Evolutionary conservation across 2,888 invertebrate species (phyloP).

Genomic region (Apotomis capreana): DNA sequence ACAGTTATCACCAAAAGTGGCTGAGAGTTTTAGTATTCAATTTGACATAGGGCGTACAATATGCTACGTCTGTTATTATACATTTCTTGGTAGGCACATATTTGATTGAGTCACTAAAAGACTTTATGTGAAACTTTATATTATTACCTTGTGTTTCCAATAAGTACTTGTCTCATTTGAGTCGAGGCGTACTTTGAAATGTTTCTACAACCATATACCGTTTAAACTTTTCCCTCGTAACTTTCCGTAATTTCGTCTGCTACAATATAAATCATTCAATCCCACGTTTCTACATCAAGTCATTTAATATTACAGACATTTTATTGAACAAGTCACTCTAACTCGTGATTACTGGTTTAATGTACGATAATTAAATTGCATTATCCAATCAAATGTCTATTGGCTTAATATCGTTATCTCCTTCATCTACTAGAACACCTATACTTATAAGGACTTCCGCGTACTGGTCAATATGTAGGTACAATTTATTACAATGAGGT

Average conservation of each 20-base stretch:
- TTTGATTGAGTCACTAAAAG: too few species aligned
- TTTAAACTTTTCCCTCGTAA: slow-evolving; percentile 1
- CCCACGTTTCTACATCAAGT: slow-evolving; percentile 10
- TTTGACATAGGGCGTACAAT: too few species aligned
- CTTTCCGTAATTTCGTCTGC: neutral
- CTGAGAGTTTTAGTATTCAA: too few species aligned
- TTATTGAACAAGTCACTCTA: slow-evolving; percentile 29
- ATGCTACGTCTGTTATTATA: too few species aligned
- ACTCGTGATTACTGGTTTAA: slow-evolving; percentile 33
- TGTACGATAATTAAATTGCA: slow-evolving; percentile 40
- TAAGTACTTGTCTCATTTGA: neutral
- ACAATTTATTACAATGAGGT: slow-evolving; percentile 17
- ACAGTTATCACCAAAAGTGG: too few species aligned
- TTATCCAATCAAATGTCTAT: slow-evolving; percentile 37
- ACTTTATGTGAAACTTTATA: too few species aligned
- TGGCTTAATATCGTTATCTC: slow-evolving; percentile 26
- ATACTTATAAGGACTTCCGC: slow-evolving; percentile 33
- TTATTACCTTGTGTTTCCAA: too few species aligned
- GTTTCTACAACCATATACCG: neutral
- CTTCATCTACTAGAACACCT: slow-evolving; percentile 25
- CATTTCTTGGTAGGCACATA: too few species aligned
- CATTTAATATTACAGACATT: slow-evolving; percentile 13
- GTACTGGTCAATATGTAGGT: slow-evolving; percentile 21
- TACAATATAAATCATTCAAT: slow-evolving; percentile 7
- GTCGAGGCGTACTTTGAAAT: neutral